Evolutionary conservation across 2,797 vertebrate genomes (phyloP).

Genomic region (Psittacula derbiana): DNA sequence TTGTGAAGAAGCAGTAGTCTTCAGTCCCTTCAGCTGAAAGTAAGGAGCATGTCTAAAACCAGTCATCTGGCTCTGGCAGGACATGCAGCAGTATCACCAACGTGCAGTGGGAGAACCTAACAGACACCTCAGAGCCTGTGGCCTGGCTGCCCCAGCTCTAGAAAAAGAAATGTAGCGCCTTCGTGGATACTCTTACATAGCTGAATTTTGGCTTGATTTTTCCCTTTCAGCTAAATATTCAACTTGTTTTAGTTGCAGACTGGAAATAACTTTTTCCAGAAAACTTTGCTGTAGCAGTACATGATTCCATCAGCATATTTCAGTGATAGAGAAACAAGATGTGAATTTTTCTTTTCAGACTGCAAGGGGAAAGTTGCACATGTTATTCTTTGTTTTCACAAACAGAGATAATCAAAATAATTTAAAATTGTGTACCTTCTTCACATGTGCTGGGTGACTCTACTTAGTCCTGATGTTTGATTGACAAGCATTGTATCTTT

Average conservation of each 20-base stretch:
- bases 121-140: background rate
- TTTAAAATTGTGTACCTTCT: background rate
- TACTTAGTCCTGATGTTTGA: background rate
- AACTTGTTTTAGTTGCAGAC: background rate
- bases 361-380: background rate
- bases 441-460: background rate
- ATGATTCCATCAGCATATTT: background rate
- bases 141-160: background rate
- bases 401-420: background rate
- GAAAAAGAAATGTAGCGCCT: constrained; percentile 9
- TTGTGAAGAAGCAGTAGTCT: too few species aligned
- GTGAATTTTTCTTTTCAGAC: background rate
- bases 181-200: background rate
- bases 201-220: background rate
- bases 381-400: background rate
- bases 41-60: background rate
- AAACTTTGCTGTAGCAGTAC: background rate
- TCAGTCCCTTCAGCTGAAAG: background rate
- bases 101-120: background rate
- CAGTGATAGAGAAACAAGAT: background rate
- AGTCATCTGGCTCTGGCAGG: background rate
- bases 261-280: background rate
- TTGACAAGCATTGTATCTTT: background rate
- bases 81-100: background rate
- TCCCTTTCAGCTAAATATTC: background rate